Conservation (phyloP, 2,113 vertebrate species). For the Mus spicilegus region DNA sequence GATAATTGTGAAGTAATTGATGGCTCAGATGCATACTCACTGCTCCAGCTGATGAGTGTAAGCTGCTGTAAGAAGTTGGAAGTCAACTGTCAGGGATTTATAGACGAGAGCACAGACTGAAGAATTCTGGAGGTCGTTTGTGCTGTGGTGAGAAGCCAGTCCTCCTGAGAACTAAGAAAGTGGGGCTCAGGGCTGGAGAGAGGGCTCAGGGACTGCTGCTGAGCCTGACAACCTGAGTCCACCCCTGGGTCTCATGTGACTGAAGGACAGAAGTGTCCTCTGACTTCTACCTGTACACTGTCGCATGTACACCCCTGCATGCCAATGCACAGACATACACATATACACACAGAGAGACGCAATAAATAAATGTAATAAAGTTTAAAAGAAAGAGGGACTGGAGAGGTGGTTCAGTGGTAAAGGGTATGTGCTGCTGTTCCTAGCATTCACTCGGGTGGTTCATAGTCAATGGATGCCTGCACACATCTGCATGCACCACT, state of each 20-base stretch:
- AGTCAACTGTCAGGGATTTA: background rate
- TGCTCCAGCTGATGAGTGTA: background rate
- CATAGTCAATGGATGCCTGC: background rate
- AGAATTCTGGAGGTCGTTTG: background rate
- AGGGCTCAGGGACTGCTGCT: background rate
- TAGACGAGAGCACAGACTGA: background rate
- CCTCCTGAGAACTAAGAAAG: background rate
- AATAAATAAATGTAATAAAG: background rate
- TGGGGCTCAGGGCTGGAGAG: background rate
- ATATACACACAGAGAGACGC: background rate
- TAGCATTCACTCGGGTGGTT: background rate
- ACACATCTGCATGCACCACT: background rate
- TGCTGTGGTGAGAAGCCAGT: background rate
- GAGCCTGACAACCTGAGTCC: background rate
- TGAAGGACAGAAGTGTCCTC: background rate
- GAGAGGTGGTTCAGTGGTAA: background rate
- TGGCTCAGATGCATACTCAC: background rate
- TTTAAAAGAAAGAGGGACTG: too few relatives aligned
- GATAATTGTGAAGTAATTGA: background rate
- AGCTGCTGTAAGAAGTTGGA: conserved; percentile 12
- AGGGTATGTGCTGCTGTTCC: background rate
- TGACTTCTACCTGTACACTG: background rate
- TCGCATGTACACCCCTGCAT: background rate
- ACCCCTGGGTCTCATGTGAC: background rate
- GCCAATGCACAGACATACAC: background rate